Evolutionary conservation across 2,888 invertebrate species (phyloP).

Genomic region (Cantharis flavilabris): DNA sequence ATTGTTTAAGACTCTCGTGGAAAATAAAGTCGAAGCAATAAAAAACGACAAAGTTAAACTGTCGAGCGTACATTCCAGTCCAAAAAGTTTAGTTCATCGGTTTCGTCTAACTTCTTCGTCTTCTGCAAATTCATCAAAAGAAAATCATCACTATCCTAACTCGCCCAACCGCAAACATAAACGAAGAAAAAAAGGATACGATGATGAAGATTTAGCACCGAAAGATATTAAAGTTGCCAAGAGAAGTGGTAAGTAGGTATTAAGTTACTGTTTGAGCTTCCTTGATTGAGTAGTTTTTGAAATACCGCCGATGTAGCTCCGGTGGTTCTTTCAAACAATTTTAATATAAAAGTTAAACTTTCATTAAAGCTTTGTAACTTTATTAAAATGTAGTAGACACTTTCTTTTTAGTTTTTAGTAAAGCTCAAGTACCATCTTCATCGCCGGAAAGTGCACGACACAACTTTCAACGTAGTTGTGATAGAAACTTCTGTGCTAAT

Average conservation of each 20-base stretch:
- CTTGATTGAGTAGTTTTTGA: background rate
- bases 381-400: background rate
- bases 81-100: slow-evolving; percentile 49
- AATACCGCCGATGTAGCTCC: background rate
- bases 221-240: slow-evolving; percentile 16
- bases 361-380: background rate
- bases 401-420: slow-evolving; percentile 32
- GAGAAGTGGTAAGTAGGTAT: slow-evolving; percentile 16
- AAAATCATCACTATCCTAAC: slow-evolving; percentile 39
- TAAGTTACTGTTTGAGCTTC: background rate
- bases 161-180: slow-evolving; percentile 19
- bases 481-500: slow-evolving; percentile 46
- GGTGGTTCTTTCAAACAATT: background rate
- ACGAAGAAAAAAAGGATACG: slow-evolving; percentile 9
- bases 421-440: slow-evolving; percentile 33
- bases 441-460: slow-evolving; percentile 43
- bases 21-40: slow-evolving; percentile 60
- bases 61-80: slow-evolving; percentile 52
- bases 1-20: slow-evolving; percentile 71
- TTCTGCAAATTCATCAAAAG: slow-evolving; percentile 55
- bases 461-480: slow-evolving; percentile 49
- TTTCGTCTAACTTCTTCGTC: slow-evolving; percentile 55
- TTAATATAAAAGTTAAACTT: background rate
- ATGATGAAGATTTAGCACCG: slow-evolving; percentile 12
- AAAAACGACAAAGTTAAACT: slow-evolving; percentile 30